Conservation (phyloP, 2,797 vertebrate species). For the Brachyalestes nurse region DNA sequence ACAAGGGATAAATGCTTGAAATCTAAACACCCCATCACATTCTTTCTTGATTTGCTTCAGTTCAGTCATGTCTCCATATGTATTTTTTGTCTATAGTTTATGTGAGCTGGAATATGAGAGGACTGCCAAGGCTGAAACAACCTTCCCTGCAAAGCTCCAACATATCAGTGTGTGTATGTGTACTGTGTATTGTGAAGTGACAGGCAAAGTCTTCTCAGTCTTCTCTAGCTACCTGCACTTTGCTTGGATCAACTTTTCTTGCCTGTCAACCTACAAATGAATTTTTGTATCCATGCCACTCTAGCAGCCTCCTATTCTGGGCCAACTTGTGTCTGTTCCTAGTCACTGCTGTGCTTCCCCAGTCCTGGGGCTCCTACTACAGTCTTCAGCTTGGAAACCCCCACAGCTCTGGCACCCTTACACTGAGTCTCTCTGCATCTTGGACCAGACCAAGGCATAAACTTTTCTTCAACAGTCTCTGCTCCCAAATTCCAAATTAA, state of each 20-base stretch:
- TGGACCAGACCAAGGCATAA: not conserved
- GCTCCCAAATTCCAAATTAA: not conserved
- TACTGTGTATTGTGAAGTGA: too few relatives aligned
- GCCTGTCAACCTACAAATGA: not conserved
- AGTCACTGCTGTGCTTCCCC: not conserved
- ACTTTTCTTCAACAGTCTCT: not conserved
- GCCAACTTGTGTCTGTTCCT: not conserved
- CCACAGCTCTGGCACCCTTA: too few relatives aligned
- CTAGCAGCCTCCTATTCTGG: too few relatives aligned
- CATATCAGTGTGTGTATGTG: not conserved
- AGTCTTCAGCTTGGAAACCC: too few relatives aligned
- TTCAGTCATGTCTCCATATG: not conserved
- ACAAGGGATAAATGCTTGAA: too few relatives aligned
- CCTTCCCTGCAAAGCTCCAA: not conserved
- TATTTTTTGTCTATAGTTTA: not conserved
- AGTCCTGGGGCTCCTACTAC: too few relatives aligned
- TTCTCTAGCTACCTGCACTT: not conserved
- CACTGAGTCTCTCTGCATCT: not conserved
- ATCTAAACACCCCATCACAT: not conserved
- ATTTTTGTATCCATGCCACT: not conserved
- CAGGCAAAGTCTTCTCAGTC: not conserved
- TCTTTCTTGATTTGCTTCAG: not conserved
- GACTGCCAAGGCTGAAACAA: not conserved
- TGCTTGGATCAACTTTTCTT: not conserved
- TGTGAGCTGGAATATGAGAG: not conserved